A percentile compares a stretch with the other conserved stretches of the same genome.
These are phyloP conservation scores for Epizoanthus scotinus DNA, from an alignment of 92 coral and sea anemone species.

Conservation along the genomic window DNA sequence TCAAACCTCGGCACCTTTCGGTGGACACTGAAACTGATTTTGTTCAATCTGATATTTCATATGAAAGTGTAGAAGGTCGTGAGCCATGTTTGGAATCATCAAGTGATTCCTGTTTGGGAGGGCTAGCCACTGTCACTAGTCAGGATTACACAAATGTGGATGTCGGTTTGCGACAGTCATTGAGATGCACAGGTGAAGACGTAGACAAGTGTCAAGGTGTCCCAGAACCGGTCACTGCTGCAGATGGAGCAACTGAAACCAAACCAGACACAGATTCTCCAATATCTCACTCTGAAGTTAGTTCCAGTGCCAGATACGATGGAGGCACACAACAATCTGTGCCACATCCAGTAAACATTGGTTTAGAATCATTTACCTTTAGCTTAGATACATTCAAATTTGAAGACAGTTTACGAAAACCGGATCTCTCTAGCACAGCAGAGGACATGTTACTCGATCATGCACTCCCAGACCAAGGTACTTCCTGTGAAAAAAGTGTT, in stretches of 20 bases:
- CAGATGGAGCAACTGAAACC: neutral
- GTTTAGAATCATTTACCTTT: neutral
- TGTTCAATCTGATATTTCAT: neutral
- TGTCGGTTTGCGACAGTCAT: neutral
- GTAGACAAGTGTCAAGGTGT: neutral
- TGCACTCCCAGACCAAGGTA: neutral
- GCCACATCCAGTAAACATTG: neutral
- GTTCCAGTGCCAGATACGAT: neutral
- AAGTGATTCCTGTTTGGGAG: neutral
- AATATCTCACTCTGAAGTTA: neutral
- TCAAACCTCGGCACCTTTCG: constrained; percentile 4
- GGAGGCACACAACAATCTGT: neutral
- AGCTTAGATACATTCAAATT: neutral
- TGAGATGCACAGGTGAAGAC: neutral
- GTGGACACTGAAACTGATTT: neutral
- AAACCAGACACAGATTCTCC: neutral
- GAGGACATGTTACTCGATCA: neutral
- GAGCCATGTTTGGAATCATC: neutral
- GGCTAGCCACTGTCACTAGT: neutral
- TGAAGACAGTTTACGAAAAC: neutral
- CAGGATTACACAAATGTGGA: neutral
- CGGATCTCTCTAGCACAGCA: neutral
- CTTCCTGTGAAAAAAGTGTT: neutral
- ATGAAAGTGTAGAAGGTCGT: neutral
- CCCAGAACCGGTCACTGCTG: neutral